Evolutionary conservation across 2,113 vertebrate species (phyloP).

Genomic region (Hippocampus zosterae): DNA sequence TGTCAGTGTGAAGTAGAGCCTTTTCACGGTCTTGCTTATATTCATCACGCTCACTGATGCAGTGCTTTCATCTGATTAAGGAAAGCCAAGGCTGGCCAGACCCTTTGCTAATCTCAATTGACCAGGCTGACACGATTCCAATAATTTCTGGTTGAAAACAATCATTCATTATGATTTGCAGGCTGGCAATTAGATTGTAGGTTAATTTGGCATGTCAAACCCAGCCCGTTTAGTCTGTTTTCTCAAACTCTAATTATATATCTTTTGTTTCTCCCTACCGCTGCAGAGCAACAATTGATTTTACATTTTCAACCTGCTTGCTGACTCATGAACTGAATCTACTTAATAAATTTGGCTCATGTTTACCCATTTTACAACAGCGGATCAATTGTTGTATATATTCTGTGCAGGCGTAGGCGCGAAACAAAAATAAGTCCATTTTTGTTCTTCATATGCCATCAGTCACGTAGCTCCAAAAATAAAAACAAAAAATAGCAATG

Average conservation of each 20-base stretch:
- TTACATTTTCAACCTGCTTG: neutral
- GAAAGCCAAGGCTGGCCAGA: constrained; percentile 3
- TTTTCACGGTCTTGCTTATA: neutral
- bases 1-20: constrained; percentile 7
- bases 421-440: neutral
- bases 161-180: constrained; percentile 1
- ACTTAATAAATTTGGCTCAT: neutral
- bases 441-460: neutral
- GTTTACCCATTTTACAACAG: neutral
- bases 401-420: neutral
- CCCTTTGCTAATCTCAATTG: constrained; percentile 1
- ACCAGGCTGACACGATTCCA: neutral
- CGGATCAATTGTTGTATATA: neutral
- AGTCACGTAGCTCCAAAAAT: neutral
- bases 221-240: neutral
- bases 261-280: neutral
- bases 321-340: neutral
- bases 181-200: neutral
- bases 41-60: constrained; percentile 7
- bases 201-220: neutral
- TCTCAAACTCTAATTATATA: neutral
- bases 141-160: neutral
- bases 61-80: neutral
- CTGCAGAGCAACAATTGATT: neutral
- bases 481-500: neutral